A percentile compares a stretch with the other conserved stretches of the same genome.
phyloP scores from a whole-genome alignment of 2,797 vertebrate species.

The Sciurus carolinensis region DNA sequence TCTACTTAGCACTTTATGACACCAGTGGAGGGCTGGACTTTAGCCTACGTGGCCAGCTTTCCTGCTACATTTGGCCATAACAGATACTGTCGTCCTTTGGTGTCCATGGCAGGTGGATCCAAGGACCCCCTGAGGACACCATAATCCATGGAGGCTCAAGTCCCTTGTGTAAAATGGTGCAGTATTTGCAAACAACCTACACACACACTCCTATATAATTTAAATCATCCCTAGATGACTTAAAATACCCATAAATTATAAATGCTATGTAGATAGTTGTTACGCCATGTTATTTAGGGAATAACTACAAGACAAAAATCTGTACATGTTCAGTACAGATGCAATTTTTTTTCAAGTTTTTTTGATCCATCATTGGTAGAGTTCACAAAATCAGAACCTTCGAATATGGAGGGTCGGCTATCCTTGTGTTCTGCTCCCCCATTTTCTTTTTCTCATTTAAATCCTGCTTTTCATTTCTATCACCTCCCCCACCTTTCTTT shows the following conservation, averaged over 20 bases:
- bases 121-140: neutral
- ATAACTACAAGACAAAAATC: neutral
- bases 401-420: neutral
- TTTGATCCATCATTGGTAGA: neutral
- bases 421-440: neutral
- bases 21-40: fast-evolving
- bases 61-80: neutral
- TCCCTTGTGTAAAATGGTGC: neutral
- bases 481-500: too few relatives aligned
- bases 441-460: conserved; percentile 28
- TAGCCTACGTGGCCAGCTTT: neutral
- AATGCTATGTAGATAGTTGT: neutral
- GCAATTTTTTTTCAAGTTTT: neutral
- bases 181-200: neutral
- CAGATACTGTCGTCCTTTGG: neutral
- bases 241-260: too few relatives aligned
- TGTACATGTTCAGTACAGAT: neutral
- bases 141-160: neutral
- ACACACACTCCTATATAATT: neutral
- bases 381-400: neutral
- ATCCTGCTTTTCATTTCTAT: neutral
- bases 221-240: neutral
- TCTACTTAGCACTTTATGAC: neutral
- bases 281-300: neutral
- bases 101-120: neutral